Evolutionary conservation across 2,113 vertebrate species (phyloP).

Genomic region (Nesoenas mayeri): DNA sequence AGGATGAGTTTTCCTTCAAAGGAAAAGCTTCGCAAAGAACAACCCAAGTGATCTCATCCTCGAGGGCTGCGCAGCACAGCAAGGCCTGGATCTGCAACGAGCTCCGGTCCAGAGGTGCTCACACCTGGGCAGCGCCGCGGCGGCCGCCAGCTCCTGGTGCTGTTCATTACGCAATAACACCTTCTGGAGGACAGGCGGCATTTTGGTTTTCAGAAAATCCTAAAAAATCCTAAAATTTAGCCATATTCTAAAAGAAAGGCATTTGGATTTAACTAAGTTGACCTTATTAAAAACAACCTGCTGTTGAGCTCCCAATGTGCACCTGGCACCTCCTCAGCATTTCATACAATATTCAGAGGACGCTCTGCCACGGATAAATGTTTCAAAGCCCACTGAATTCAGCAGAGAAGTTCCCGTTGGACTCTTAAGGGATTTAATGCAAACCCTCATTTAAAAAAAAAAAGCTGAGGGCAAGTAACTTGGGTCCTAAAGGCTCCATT

Average conservation of each 20-base stretch:
- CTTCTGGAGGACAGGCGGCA: neutral
- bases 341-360: neutral
- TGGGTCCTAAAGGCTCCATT: neutral
- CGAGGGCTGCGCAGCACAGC: neutral
- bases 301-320: neutral
- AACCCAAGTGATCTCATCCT: neutral
- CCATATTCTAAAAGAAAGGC: neutral
- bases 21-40: neutral
- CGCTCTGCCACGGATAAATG: neutral
- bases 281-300: neutral
- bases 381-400: neutral
- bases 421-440: neutral
- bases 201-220: constrained; percentile 3
- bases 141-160: neutral
- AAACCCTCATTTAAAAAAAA: neutral
- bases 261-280: neutral
- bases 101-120: neutral
- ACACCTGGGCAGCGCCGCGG: neutral
- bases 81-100: neutral
- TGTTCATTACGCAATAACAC: neutral
- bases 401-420: neutral
- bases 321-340: neutral
- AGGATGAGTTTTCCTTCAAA: neutral
- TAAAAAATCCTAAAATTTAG: neutral
- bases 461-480: neutral